Conservation (phyloP, 2,797 vertebrate species). For the Staurois parvus region DNA sequence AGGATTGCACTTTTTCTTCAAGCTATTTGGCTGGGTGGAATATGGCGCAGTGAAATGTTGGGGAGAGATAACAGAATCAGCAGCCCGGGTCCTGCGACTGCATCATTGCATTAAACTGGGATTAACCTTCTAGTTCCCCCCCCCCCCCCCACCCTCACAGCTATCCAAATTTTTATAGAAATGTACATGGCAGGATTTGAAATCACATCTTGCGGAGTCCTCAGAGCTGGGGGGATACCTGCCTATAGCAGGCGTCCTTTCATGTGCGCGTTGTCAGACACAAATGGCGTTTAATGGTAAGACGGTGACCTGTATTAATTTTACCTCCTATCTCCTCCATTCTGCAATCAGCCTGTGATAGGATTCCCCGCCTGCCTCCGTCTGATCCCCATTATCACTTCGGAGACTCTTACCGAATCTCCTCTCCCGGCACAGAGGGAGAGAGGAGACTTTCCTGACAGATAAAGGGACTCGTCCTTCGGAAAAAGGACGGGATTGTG, state of each 20-base stretch:
- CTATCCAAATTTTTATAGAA: conserved; percentile 87
- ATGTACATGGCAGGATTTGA: conserved; percentile 87
- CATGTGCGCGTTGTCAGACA: conserved; percentile 32
- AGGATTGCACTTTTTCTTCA: conserved; percentile 89
- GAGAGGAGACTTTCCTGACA: conserved; percentile 29
- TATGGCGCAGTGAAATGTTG: conserved; percentile 98
- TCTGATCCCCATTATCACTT: conserved; percentile 29
- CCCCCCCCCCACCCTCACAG: conserved; percentile 65
- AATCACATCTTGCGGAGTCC: conserved; percentile 71
- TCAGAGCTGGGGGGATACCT: conserved; percentile 72
- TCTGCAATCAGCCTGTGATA: not conserved
- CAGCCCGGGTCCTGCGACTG: conserved; percentile 90
- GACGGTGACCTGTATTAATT: conserved; percentile 44
- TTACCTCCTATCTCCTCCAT: not conserved
- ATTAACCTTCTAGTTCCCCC: conserved; percentile 92
- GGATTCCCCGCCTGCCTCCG: conserved; percentile 18
- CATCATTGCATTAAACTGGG: conserved; percentile 95
- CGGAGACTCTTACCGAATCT: conserved; percentile 35
- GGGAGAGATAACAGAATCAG: conserved; percentile 95
- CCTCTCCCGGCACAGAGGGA: conserved; percentile 10
- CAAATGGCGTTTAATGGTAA: conserved; percentile 33
- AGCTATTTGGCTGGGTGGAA: conserved; percentile 98
- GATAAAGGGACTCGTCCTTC: conserved; percentile 21
- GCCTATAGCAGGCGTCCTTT: conserved; percentile 67
- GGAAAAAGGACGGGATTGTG: not conserved